A percentile compares a stretch with the other conserved stretches of the same genome.
phyloP scores from a whole-genome alignment of 64 coral and sea anemone genomes.

The Stichodactyla mertensii region DNA sequence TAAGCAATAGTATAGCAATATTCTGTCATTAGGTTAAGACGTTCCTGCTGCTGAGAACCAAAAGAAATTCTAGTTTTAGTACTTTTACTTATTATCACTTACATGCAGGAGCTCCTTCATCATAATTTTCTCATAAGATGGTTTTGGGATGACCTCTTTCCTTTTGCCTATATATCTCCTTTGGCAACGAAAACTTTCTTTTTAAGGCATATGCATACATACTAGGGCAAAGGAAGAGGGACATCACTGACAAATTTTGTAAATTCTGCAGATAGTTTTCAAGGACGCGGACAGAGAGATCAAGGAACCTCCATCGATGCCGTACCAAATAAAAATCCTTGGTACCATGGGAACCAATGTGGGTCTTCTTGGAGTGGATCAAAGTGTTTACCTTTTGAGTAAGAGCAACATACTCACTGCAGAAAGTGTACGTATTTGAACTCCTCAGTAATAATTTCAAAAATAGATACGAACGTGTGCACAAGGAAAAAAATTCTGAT shows the following conservation, averaged over 20 bases:
- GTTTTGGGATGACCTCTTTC: too few relatives aligned
- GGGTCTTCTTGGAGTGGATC: conserved; percentile 66
- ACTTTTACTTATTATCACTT: too few relatives aligned
- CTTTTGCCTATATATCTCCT: too few relatives aligned
- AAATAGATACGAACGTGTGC: background rate
- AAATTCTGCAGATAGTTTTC: background rate
- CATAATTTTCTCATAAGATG: too few relatives aligned
- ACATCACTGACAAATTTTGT: background rate
- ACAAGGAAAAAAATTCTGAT: background rate
- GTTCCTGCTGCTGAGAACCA: too few relatives aligned
- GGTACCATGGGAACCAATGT: conserved; percentile 43
- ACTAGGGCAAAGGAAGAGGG: too few relatives aligned
- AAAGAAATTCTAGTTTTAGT: too few relatives aligned
- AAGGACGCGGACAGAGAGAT: background rate
- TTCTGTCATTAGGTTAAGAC: too few relatives aligned
- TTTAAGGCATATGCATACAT: too few relatives aligned
- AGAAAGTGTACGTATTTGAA: conserved; percentile 49
- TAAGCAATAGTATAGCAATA: too few relatives aligned
- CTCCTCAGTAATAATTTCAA: background rate
- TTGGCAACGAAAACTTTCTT: too few relatives aligned
- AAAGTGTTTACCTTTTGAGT: conserved; percentile 86
- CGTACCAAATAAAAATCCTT: conserved; percentile 14
- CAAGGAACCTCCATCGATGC: background rate
- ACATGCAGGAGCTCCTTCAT: too few relatives aligned
- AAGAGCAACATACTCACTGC: conserved; percentile 71